Evolutionary conservation across 92 coral and sea anemone species (phyloP), one percentile per base, ranked within the genome.

Genomic region (Bergia sp.): DNA sequence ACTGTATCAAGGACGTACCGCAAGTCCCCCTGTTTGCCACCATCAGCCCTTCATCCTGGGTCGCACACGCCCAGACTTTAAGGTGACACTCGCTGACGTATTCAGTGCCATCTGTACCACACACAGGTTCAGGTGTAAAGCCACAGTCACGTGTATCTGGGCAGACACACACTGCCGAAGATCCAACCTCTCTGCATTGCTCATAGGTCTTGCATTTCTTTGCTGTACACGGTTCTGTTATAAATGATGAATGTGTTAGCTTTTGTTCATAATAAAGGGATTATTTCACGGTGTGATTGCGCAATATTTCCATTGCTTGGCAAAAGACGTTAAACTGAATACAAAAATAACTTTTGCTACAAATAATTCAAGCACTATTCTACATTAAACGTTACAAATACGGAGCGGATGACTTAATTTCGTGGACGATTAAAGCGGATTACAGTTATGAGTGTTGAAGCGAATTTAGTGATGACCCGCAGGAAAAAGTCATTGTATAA

Each of bases 71-170:
- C 87, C 80, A 89, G 57, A 91, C 98, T 38, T 93, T 94, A 71
- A 96, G 94, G 15, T 94, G 91, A n/a, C 99, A 97, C 47, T 95
- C 98, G 55, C 92, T 97, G 8, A 94, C 92, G 75, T 97, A 97
- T 65, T 95, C 91, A 85, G 67, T 85, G 23, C 92, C 92, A 43
- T 97, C 99, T 43, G 98, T 81, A 21, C 99, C 99, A 80, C 99
- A 97, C 58, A 97, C 98, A 85, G 91, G 93, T 44, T 93, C 94
- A 29, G 98, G 97, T 43, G 58, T 80, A 73, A 90, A 85, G 73
- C 93, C 91, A 86, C 99, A 97, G 85, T 90, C 88, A 47, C 95
- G 89, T 47, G 91, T 90, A 73, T 92, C 94, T 13, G 98, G 99
- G 77, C 99, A 97, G 80, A 73, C 92, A 81, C 99, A 97, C 16